Percentiles rank a stretch among this genome's conserved stretches.
phyloP scores from a whole-genome alignment of 2,888 invertebrate species.

The Adela reaumurella region DNA sequence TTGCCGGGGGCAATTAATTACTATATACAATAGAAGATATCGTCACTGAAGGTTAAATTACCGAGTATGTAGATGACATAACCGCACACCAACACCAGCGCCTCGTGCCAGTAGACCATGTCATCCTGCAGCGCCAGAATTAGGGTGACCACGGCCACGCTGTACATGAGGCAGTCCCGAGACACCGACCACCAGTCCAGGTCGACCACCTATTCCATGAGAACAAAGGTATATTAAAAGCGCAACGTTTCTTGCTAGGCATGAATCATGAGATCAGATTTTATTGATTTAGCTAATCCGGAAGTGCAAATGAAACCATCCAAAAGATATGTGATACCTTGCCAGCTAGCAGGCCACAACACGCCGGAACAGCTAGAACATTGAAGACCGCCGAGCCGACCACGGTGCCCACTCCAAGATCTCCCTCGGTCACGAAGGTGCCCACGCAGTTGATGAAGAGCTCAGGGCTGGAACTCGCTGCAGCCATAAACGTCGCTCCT shows the following conservation, averaged over 20 bases:
- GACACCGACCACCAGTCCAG: conserved; percentile 77
- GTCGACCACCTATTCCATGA: conserved; percentile 65
- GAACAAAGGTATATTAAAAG: too few species aligned
- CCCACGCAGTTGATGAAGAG: conserved; percentile 82
- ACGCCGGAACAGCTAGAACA: conserved; percentile 71
- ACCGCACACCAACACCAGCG: conserved; percentile 63
- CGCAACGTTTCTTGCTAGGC: background rate
- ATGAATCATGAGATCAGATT: background rate
- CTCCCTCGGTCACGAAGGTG: conserved; percentile 73
- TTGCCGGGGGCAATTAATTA: too few species aligned
- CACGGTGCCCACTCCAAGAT: conserved; percentile 72
- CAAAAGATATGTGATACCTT: conserved; percentile 29
- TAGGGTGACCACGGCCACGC: conserved; percentile 65
- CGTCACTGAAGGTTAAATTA: too few species aligned
- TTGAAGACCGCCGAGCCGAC: conserved; percentile 79
- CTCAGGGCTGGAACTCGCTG: conserved; percentile 84
- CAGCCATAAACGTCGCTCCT: conserved; percentile 89
- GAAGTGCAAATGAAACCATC: too few species aligned
- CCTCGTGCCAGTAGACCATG: conserved; percentile 73
- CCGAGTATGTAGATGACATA: conserved; percentile 70
- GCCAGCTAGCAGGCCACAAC: conserved; percentile 64
- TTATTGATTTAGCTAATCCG: too few species aligned
- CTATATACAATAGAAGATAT: too few species aligned
- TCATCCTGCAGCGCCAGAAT: conserved; percentile 68
- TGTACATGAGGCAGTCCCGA: conserved; percentile 71